Base-by-base conservation (phyloP, 2,888 invertebrate genomes). In the Arge pagana region DNA sequence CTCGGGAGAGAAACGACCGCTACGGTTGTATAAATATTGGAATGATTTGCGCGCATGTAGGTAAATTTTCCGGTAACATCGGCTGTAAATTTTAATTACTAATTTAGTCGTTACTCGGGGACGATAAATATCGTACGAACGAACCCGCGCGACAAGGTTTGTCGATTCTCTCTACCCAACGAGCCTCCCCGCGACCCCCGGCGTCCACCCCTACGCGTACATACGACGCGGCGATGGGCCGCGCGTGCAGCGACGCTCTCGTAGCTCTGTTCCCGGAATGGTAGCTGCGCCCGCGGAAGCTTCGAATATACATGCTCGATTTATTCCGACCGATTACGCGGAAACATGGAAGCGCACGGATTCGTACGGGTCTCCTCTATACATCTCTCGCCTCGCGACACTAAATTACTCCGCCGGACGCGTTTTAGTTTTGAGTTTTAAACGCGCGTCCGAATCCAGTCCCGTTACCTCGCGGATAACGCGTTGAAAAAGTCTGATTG, bases 31-130 rank as follows among this genome's bases (percentile, higher is more conserved):
- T n/a, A n/a, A n/a, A n/a, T n/a, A n/a, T n/a, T n/a, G n/a, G n/a
- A n/a, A n/a, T n/a, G n/a, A n/a, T n/a, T n/a, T n/a, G n/a, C n/a
- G n/a, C n/a, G n/a, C n/a, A n/a, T n/a, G n/a, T n/a, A n/a, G n/a
- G n/a, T n/a, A n/a, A n/a, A n/a, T n/a, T n/a, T n/a, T n/a, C n/a
- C n/a, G n/a, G n/a, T n/a, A n/a, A n/a, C n/a, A n/a, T 10, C 28
- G 28, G 28, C n/a, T n/a, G 28, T 42, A 45, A 45, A 45, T 45
- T 33, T 33, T 31, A 45, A 45, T 45, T 45, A 45, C 45, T 45
- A 45, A 45, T 45, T 45, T 35, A 45, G 45, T 45, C 23, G 35
- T 45, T 45, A 45, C 33, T 33, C 21, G 19, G 21, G 30, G 11
- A 7, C 33, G 18, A 43, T 45, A 35, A 45, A 45, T 45, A 45